Percentiles rank a stretch among this genome's conserved stretches.
These are phyloP conservation scores for Eupeodes corollae DNA, from an alignment of 1,140 invertebrate genomes.

Conservation along the genomic window DNA sequence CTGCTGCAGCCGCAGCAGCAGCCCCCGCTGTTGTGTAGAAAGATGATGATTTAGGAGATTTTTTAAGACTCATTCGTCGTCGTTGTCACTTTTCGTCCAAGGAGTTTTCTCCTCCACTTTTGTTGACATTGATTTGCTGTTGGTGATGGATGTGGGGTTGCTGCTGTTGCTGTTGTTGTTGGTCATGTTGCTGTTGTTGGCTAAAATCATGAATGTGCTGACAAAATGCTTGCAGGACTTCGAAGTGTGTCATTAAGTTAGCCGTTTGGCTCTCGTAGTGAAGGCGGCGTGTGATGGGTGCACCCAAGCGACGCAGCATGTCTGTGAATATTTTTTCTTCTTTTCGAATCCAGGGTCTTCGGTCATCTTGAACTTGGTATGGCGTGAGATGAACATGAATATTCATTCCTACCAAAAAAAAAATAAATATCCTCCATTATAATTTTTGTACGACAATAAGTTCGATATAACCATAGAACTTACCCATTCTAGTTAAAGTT, in stretches of 20 bases:
- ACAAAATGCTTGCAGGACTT: slow-evolving; percentile 48
- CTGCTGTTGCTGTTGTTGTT: slow-evolving; percentile 13
- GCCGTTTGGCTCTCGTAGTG: slow-evolving; percentile 54
- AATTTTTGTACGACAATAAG: neutral
- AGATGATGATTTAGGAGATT: neutral
- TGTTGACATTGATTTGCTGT: slow-evolving; percentile 10
- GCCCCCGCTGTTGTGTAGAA: too few relatives aligned
- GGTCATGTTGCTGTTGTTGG: slow-evolving; percentile 20
- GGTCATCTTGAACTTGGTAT: slow-evolving; percentile 66
- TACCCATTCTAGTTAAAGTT: slow-evolving; percentile 52
- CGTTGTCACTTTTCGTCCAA: neutral
- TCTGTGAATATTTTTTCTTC: slow-evolving; percentile 68
- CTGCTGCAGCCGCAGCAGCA: too few relatives aligned
- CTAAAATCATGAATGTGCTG: slow-evolving; percentile 31
- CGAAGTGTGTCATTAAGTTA: slow-evolving; percentile 57
- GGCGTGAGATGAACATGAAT: slow-evolving; percentile 70
- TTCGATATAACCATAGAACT: neutral
- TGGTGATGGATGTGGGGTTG: neutral
- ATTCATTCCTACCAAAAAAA: slow-evolving; percentile 39
- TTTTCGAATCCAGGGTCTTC: slow-evolving; percentile 66
- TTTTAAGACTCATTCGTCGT: neutral
- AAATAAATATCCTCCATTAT: neutral
- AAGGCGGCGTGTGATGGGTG: slow-evolving; percentile 45
- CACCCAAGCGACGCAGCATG: slow-evolving; percentile 50
- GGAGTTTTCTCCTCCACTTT: neutral